A percentile compares a stretch with the other conserved stretches of the same genome.
These are phyloP conservation scores for Mimachlamys varia DNA, from an alignment of 2,888 invertebrate genomes.

Conservation along the genomic window DNA sequence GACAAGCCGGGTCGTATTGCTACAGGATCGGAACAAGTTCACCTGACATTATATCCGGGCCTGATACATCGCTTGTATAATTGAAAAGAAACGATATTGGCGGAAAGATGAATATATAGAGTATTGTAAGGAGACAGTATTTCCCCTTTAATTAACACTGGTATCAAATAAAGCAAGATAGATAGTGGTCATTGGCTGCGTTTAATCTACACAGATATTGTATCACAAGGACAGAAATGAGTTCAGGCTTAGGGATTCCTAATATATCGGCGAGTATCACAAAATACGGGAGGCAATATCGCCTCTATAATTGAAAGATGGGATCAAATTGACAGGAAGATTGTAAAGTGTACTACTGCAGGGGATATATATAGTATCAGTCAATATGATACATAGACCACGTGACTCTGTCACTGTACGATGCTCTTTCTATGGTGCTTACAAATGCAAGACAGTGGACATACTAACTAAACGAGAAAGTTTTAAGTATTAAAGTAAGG, in stretches of 20 bases:
- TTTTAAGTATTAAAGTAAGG: too few species aligned
- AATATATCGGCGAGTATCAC: background rate
- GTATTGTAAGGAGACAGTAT: background rate
- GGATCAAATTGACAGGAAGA: background rate
- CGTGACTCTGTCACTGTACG: too few species aligned
- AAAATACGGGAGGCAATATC: background rate
- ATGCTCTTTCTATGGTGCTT: too few species aligned
- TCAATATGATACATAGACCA: background rate
- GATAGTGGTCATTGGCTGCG: background rate
- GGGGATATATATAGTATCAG: background rate
- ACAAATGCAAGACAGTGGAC: too few species aligned
- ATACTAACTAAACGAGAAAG: too few species aligned
- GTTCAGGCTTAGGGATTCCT: background rate
- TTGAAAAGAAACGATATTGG: background rate
- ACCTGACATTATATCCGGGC: background rate
- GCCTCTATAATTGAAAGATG: background rate
- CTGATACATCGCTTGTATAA: background rate
- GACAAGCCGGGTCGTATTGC: background rate
- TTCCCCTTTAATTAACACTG: background rate
- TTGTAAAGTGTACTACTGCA: background rate
- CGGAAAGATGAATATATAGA: background rate
- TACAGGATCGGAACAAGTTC: background rate
- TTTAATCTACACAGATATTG: background rate
- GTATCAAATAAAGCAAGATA: constrained; percentile 11
- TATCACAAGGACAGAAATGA: background rate